Evolutionary conservation across 2,797 vertebrate genomes (phyloP).

Genomic region (Rhinichthys osculus): DNA sequence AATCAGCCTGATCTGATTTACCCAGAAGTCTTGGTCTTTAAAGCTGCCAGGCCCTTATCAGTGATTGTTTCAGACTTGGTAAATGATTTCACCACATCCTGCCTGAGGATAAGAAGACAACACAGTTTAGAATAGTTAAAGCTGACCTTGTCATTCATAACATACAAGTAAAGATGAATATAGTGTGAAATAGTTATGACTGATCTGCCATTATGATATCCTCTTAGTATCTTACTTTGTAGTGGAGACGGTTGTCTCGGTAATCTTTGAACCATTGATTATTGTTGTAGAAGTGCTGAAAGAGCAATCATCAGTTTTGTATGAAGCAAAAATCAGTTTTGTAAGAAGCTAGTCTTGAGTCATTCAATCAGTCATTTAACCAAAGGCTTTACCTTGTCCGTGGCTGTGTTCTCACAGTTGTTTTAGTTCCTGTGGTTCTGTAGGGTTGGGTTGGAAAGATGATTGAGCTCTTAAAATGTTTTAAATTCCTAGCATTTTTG

Average conservation of each 20-base stretch:
- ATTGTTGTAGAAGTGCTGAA: conserved; percentile 68
- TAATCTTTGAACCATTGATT: conserved; percentile 65
- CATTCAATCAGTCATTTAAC: not conserved
- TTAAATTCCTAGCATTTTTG: conserved; percentile 14
- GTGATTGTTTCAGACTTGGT: conserved; percentile 67
- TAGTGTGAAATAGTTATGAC: not conserved
- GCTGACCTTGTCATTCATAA: not conserved
- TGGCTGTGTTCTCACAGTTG: conserved; percentile 52
- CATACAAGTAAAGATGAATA: not conserved
- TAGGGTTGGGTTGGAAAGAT: conserved; percentile 41
- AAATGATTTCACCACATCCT: conserved; percentile 63
- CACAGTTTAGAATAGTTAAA: not conserved
- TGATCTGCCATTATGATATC: not conserved
- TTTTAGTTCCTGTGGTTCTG: conserved; percentile 53
- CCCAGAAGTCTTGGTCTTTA: conserved; percentile 68
- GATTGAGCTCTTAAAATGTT: conserved; percentile 44
- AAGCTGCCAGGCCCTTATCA: conserved; percentile 66
- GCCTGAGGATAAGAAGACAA: conserved; percentile 58
- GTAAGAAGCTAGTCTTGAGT: not conserved
- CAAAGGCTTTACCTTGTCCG: conserved; percentile 67
- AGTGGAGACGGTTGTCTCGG: conserved; percentile 72
- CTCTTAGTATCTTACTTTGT: conserved; percentile 45
- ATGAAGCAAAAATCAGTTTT: conserved; percentile 11
- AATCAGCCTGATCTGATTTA: conserved; percentile 57
- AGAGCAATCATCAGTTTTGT: conserved; percentile 21